Base-by-base conservation (phyloP, 1,140 invertebrate genomes). In the Oreohelix idahoensis region DNA sequence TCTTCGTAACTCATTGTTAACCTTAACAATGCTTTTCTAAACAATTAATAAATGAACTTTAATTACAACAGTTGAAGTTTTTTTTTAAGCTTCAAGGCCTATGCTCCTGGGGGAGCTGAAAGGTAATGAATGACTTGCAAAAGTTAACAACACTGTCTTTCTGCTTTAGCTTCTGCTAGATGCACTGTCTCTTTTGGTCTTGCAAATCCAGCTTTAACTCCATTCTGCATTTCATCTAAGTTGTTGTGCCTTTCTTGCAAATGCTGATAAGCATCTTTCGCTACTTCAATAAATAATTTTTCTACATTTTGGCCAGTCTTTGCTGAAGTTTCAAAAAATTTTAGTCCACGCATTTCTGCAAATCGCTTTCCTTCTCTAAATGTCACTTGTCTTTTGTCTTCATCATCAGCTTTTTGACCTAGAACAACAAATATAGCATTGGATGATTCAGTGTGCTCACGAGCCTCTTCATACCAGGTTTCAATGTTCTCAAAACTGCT, bases 221-320 rank as follows among this genome's bases (percentile, higher is more conserved):
- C 98, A 92, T 99, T 98, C 98, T 98, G 99, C 32, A 97, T 98
- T 90, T 99, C 98, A 89, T 98, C 97, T 1, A 98, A 94, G 92
- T 96, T 96, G 88, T 98, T 98, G 93, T 98, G 97, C 0, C 97
- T 98, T 75, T 95, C 96, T 90, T 97, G 95, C 87, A 99, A 96
- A 91, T 97, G 95, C 87, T 97, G 95, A 93, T 98, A 98, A 74
- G 95, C 93, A 92, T 99, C 96, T 93, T 98, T 96, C 58, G 97
- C 97, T 32, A 99, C 95, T 84, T 95, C 94, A 82, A 95, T 94
- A 93, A 99, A 99, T 35, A 97, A 96, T 91, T 98, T 96, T 93
- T 99, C 97, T 1, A 99, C 97, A 93, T 99, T 99, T 70, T 96
- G 94, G 2, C 98, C 98, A 45, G 95, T 97, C 89, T 96, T 96